Percentiles rank a stretch among this genome's conserved stretches.
Evolutionary conservation across 1,140 invertebrate genomes (phyloP).

Genomic region (Steinernema khuongi): DNA sequence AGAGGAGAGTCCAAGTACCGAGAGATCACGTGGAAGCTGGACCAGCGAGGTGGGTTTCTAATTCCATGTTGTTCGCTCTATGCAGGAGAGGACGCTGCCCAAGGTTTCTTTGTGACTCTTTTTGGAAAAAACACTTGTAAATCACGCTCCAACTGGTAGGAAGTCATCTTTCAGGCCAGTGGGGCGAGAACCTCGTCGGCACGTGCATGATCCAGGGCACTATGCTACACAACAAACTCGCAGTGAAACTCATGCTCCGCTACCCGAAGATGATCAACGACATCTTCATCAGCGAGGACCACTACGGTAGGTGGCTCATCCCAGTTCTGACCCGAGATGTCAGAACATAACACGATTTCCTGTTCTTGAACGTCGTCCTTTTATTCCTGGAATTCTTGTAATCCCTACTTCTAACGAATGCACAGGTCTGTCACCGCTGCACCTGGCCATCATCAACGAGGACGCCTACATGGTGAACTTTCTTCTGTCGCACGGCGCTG

Average conservation of each 20-base stretch:
- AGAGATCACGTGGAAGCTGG: conserved; percentile 83
- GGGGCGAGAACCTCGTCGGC: conserved; percentile 89
- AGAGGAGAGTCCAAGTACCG: conserved; percentile 66
- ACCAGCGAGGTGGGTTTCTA: conserved; percentile 67
- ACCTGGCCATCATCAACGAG: conserved; percentile 96
- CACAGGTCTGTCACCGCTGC: conserved; percentile 64
- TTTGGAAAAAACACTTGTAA: conserved; percentile 10
- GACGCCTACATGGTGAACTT: conserved; percentile 95
- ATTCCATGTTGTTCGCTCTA: background rate
- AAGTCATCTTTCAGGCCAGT: conserved; percentile 65
- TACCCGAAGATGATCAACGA: conserved; percentile 93
- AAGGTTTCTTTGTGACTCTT: background rate
- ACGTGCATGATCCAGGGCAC: conserved; percentile 85
- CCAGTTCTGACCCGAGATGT: background rate
- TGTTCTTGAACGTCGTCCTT: background rate
- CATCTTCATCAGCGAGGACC: conserved; percentile 89
- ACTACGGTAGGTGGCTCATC: conserved; percentile 71
- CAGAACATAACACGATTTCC: background rate
- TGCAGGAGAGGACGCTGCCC: background rate
- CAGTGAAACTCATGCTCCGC: conserved; percentile 77
- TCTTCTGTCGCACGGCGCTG: conserved; percentile 79
- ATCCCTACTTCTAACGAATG: background rate
- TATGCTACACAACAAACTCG: conserved; percentile 82
- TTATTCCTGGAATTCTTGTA: conserved; percentile 43
- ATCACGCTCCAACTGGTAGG: background rate